Conservation (phyloP, 2,113 vertebrate species). For the Bubo blakistoni region DNA sequence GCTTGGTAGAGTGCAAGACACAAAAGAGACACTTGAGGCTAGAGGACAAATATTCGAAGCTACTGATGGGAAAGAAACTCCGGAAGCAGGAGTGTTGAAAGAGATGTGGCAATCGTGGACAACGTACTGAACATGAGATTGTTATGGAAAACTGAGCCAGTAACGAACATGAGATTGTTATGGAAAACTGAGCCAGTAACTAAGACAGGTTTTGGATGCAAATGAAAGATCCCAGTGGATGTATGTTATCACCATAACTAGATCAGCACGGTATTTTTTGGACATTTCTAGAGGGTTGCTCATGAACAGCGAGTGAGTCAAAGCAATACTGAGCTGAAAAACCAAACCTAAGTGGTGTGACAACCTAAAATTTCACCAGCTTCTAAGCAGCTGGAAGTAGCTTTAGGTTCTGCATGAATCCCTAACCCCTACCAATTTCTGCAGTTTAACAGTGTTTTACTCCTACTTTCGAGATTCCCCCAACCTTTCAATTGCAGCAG, state of each 20-base stretch:
- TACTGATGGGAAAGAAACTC: not conserved
- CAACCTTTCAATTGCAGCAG: not conserved
- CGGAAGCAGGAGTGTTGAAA: not conserved
- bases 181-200: not conserved
- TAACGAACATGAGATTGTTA: not conserved
- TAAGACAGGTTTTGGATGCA: not conserved
- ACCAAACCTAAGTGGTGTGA: not conserved
- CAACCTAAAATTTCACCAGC: not conserved
- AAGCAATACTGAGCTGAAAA: not conserved
- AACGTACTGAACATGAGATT: not conserved
- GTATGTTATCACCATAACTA: not conserved
- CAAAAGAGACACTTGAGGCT: not conserved
- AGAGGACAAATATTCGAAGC: not conserved
- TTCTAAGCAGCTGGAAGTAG: not conserved
- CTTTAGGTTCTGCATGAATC: not conserved
- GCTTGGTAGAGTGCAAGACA: not conserved
- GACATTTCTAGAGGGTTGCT: not conserved
- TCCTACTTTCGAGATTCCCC: not conserved
- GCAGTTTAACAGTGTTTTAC: not conserved
- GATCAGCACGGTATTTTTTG: fast-evolving
- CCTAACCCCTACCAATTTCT: not conserved
- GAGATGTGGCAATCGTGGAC: not conserved
- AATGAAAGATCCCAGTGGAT: not conserved
- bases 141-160: not conserved
- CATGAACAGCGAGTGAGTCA: not conserved